phyloP scores from a whole-genome alignment of 1,140 invertebrate genomes.

The Drosophila yakuba region DNA sequence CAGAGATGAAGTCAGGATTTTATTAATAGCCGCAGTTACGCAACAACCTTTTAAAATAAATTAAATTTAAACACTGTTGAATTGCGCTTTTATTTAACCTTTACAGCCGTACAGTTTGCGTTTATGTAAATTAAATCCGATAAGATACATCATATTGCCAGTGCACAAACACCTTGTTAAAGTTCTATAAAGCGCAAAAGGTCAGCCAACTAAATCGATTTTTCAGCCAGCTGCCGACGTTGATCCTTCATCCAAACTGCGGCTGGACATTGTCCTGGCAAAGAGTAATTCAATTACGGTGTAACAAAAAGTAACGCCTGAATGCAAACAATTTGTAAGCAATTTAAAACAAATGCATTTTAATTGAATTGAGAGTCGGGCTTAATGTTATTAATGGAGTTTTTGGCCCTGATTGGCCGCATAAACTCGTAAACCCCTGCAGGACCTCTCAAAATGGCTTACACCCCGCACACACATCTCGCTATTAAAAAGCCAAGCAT shows the following conservation, averaged over 20 bases:
- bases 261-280: conserved; percentile 39
- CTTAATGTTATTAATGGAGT: conserved; percentile 61
- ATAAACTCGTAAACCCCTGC: conserved; percentile 2
- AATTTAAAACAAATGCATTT: conserved; percentile 71
- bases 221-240: conserved; percentile 18
- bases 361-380: conserved; percentile 67
- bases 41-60: neutral
- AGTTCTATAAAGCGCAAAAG: conserved; percentile 10
- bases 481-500: conserved; percentile 3
- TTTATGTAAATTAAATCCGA: conserved; percentile 3
- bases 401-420: conserved; percentile 38
- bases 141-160: conserved; percentile 7
- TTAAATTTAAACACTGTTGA: neutral
- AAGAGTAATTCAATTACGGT: conserved; percentile 72
- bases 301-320: conserved; percentile 41
- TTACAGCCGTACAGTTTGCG: neutral
- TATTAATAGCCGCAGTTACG: conserved; percentile 1
- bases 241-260: conserved; percentile 50
- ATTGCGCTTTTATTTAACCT: neutral
- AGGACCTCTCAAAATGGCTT: too few species aligned
- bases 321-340: conserved; percentile 62
- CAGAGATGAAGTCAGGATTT: neutral
- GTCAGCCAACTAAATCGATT: conserved; percentile 39
- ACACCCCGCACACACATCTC: neutral
- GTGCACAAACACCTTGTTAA: neutral